A percentile compares a stretch with the other conserved stretches of the same genome.
Evolutionary conservation across 2,888 invertebrate species (phyloP).

Genomic region (Dioctria linearis): DNA sequence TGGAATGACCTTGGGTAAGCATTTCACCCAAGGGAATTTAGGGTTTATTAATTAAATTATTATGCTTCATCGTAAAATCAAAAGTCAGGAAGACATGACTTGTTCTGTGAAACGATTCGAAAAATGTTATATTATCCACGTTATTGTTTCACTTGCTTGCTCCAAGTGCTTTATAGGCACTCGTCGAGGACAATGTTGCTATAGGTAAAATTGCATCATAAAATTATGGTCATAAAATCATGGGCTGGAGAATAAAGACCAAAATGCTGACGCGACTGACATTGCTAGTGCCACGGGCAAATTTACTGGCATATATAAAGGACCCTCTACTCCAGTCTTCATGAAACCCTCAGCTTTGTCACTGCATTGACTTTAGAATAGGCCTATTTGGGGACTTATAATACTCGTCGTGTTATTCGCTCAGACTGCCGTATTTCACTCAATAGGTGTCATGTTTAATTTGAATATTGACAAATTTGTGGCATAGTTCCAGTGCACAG

Average conservation of each 20-base stretch:
- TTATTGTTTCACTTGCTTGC: slow-evolving; percentile 28
- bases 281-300: not conserved
- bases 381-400: slow-evolving; percentile 1
- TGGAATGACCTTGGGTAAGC: not conserved
- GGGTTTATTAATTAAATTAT: not conserved
- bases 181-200: slow-evolving; percentile 46
- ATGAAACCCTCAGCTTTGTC: not conserved
- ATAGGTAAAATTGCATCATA: slow-evolving; percentile 40
- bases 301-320: slow-evolving; percentile 8
- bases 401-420: not conserved
- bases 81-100: not conserved
- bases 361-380: slow-evolving; percentile 2
- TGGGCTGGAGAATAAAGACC: slow-evolving; percentile 29
- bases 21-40: not conserved
- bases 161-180: slow-evolving; percentile 33
- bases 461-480: slow-evolving; percentile 59
- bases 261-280: slow-evolving; percentile 27
- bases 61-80: not conserved
- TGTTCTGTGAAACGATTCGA: slow-evolving; percentile 6
- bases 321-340: not conserved
- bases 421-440: slow-evolving; percentile 54
- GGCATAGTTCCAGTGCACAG: slow-evolving; percentile 34
- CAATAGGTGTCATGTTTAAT: slow-evolving; percentile 55
- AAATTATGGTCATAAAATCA: slow-evolving; percentile 49
- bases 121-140: slow-evolving; percentile 26